Evolutionary conservation across 23 tunicate species (phyloP).

Genomic region (Trididemnum clinides): DNA sequence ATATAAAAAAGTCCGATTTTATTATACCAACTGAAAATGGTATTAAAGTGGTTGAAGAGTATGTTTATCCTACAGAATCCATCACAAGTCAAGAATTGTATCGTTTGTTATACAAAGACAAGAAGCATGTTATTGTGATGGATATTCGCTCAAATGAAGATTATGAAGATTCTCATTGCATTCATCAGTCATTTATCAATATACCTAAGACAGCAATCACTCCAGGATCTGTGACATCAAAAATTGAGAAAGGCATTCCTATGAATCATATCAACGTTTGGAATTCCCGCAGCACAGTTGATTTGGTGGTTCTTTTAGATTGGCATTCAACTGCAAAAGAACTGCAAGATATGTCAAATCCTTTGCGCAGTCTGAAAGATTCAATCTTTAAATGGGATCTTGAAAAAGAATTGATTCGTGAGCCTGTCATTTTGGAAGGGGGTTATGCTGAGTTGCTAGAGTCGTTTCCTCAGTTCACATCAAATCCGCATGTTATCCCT

Average conservation of each 20-base stretch:
- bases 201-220: slow-evolving; percentile 60
- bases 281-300: slow-evolving; percentile 62
- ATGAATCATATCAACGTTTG: slow-evolving; percentile 31
- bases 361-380: slow-evolving; percentile 78
- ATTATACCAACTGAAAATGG: not conserved
- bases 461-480: slow-evolving; percentile 77
- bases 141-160: slow-evolving; percentile 63
- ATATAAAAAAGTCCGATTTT: not conserved
- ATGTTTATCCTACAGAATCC: not conserved
- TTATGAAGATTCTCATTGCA: slow-evolving; percentile 56
- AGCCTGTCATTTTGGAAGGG: slow-evolving; percentile 81
- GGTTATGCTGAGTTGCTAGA: slow-evolving; percentile 83
- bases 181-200: slow-evolving; percentile 58
- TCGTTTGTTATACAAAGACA: slow-evolving; percentile 27
- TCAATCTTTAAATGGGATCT: slow-evolving; percentile 84
- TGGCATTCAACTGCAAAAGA: slow-evolving; percentile 54
- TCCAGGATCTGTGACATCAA: slow-evolving; percentile 69
- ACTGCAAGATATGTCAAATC: slow-evolving; percentile 54
- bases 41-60: not conserved
- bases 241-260: slow-evolving; percentile 70
- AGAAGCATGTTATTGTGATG: slow-evolving; percentile 46
- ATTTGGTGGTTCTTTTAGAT: slow-evolving; percentile 69
- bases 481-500: slow-evolving; percentile 63
- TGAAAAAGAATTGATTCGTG: slow-evolving; percentile 39
- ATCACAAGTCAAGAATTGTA: slow-evolving; percentile 38